A percentile compares a stretch with the other conserved stretches of the same genome.
These are phyloP conservation scores for Rousettus madagascariensis DNA, from an alignment of 2,797 vertebrate genomes.

Conservation along the genomic window DNA sequence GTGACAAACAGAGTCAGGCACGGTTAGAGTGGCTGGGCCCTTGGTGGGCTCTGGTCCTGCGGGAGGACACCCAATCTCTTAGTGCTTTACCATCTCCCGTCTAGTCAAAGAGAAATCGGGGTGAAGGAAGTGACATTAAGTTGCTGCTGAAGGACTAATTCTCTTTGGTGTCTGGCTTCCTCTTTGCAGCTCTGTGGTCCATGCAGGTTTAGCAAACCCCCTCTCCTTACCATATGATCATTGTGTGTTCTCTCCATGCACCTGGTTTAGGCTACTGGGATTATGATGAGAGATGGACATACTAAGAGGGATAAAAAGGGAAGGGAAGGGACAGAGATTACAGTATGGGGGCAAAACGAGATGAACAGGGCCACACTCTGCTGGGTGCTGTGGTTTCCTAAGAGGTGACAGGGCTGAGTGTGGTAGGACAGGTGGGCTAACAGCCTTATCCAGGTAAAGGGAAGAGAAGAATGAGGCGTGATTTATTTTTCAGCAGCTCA, in stretches of 20 bases:
- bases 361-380: neutral
- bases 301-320: neutral
- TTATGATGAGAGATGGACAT: neutral
- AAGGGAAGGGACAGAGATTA: neutral
- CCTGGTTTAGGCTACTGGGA: neutral
- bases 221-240: neutral
- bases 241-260: neutral
- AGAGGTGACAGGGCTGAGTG: neutral
- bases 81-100: neutral
- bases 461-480: neutral
- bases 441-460: neutral
- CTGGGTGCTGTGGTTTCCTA: neutral
- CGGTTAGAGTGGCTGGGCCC: neutral
- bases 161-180: neutral
- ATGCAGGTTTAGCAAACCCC: neutral
- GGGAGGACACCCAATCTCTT: neutral
- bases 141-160: neutral
- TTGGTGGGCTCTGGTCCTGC: neutral
- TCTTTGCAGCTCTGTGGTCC: neutral
- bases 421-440: neutral
- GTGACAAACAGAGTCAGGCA: neutral
- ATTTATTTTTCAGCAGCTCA: neutral
- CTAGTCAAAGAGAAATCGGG: neutral
- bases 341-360: neutral
- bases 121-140: neutral